These are phyloP conservation scores for Megalonaias nervosa DNA, from an alignment of 1,140 invertebrate species.

Conservation along the genomic window DNA sequence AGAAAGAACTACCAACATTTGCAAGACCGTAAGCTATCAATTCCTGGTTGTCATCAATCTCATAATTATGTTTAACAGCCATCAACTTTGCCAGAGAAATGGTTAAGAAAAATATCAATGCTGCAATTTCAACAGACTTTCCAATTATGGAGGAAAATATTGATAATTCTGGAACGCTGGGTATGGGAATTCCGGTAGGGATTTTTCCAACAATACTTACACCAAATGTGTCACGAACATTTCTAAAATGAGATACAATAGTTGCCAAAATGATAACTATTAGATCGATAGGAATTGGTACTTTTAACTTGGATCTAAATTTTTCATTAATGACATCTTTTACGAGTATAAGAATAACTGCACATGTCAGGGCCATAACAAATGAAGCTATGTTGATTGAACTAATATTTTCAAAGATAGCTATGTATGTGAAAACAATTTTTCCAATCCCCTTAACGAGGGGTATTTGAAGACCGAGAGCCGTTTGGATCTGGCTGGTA, in stretches of 20 bases:
- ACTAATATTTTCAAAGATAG: conserved; percentile 45
- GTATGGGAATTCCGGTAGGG: conserved; percentile 77
- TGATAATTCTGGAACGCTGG: not conserved
- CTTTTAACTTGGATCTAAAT: conserved; percentile 18
- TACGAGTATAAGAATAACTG: conserved; percentile 80
- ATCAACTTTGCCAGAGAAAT: conserved; percentile 69
- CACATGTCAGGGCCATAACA: conserved; percentile 79
- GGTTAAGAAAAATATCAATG: conserved; percentile 65
- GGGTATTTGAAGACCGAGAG: conserved; percentile 78
- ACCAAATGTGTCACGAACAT: conserved; percentile 75
- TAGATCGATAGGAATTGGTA: conserved; percentile 25
- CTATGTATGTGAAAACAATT: conserved; percentile 42
- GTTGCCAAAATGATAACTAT: conserved; percentile 78
- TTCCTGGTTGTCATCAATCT: conserved; percentile 70
- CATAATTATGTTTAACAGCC: conserved; percentile 67
- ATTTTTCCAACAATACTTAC: conserved; percentile 82
- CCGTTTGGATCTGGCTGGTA: conserved; percentile 81
- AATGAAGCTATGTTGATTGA: conserved; percentile 69
- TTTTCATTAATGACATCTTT: conserved; percentile 75
- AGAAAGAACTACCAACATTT: conserved; percentile 70
- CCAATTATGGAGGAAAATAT: conserved; percentile 20
- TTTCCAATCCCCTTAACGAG: conserved; percentile 26
- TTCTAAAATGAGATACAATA: conserved; percentile 77
- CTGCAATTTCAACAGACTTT: conserved; percentile 56
- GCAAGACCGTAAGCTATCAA: conserved; percentile 72